Percentiles rank a stretch among this genome's conserved stretches.
phyloP scores from a whole-genome alignment of 2,113 vertebrate species.

The Saguinus imperator region DNA sequence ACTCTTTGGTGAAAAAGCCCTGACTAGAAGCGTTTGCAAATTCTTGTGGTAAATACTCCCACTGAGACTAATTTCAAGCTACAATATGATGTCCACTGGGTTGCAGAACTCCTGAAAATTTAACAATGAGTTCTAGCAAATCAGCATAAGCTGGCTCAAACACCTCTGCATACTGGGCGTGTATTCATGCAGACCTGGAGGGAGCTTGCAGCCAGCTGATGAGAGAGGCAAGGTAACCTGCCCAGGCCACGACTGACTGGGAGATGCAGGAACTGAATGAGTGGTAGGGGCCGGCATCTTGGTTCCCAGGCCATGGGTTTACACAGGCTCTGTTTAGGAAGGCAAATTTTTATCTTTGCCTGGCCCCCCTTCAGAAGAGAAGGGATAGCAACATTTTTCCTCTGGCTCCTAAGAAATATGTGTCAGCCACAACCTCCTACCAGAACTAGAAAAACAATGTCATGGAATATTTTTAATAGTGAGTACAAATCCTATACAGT shows the following conservation, averaged over 20 bases:
- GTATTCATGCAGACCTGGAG: accelerated
- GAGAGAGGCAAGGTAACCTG: not conserved
- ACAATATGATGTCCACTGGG: not conserved
- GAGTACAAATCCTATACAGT: not conserved
- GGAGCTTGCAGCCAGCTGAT: too few relatives aligned
- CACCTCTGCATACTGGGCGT: accelerated
- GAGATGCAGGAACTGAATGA: not conserved
- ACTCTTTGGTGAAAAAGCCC: not conserved
- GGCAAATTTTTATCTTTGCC: not conserved
- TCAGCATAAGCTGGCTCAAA: too few relatives aligned
- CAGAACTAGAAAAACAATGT: not conserved
- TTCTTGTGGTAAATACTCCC: not conserved
- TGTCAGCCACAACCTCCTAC: not conserved
- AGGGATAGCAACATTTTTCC: not conserved
- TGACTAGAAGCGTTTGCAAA: not conserved
- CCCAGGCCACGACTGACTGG: not conserved
- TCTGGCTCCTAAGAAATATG: slow-evolving; percentile 9
- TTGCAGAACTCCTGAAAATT: slow-evolving; percentile 11
- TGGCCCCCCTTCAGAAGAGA: not conserved
- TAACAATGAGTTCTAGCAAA: not conserved
- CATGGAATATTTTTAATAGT: not conserved
- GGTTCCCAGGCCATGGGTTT: accelerated
- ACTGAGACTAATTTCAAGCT: not conserved
- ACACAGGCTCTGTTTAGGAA: not conserved
- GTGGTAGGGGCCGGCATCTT: not conserved